A percentile compares a stretch with the other conserved stretches of the same genome.
These are phyloP conservation scores for Epistrophe grossulariae DNA, from an alignment of 2,888 invertebrate genomes.

Conservation along the genomic window DNA sequence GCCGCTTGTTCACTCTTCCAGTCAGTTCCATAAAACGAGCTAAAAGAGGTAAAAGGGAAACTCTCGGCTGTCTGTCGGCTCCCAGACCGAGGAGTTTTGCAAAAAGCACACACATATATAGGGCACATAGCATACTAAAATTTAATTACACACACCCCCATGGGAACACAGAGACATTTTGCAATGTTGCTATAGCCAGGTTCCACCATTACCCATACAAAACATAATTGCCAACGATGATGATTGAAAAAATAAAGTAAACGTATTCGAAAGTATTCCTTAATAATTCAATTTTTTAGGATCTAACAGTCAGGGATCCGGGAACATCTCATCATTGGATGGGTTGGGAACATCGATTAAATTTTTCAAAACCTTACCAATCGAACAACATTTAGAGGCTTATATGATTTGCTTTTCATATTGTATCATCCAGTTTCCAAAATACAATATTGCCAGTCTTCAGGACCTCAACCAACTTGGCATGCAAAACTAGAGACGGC, in stretches of 20 bases:
- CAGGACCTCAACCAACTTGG: too few species aligned
- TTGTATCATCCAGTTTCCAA: too few species aligned
- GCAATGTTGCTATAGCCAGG: background rate
- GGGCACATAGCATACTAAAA: slow-evolving; percentile 57
- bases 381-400: too few species aligned
- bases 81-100: background rate
- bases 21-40: background rate
- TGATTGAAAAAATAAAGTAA: background rate
- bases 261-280: background rate
- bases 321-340: too few species aligned
- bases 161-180: slow-evolving; percentile 22
- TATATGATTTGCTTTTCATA: too few species aligned
- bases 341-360: too few species aligned
- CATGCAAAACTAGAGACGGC: too few species aligned
- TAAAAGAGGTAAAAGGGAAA: background rate
- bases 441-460: too few species aligned
- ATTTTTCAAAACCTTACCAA: too few species aligned
- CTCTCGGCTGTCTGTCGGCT: background rate
- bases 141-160: slow-evolving; percentile 69
- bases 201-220: background rate
- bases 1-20: slow-evolving; percentile 9
- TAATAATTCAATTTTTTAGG: too few species aligned
- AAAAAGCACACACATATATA: slow-evolving; percentile 29
- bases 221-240: background rate
- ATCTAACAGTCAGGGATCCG: too few species aligned